Conservation (phyloP, 2,888 invertebrate species). For the Oegoconia quadripuncta region DNA sequence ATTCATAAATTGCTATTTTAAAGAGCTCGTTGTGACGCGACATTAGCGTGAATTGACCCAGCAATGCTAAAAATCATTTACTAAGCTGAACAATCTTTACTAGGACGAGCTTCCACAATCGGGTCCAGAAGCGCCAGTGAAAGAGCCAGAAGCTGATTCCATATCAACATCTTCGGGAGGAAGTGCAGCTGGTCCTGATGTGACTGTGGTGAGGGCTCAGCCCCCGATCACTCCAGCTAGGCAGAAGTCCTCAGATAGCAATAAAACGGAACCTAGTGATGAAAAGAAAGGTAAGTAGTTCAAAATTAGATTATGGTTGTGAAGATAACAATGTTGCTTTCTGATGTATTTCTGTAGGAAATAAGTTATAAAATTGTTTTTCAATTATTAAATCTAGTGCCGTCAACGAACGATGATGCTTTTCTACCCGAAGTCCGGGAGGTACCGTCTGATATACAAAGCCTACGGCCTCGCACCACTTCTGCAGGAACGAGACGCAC, state of each 20-base stretch:
- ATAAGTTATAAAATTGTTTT: too few relatives aligned
- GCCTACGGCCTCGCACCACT: slow-evolving; percentile 59
- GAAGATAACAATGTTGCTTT: too few relatives aligned
- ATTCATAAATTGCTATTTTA: too few relatives aligned
- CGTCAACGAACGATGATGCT: slow-evolving; percentile 64
- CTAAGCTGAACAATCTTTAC: too few relatives aligned
- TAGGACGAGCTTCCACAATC: slow-evolving; percentile 69
- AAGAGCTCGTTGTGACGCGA: too few relatives aligned
- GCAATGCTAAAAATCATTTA: too few relatives aligned
- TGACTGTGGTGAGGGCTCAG: slow-evolving; percentile 57
- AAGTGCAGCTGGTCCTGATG: slow-evolving; percentile 60
- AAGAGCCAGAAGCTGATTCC: slow-evolving; percentile 55
- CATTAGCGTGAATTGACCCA: too few relatives aligned
- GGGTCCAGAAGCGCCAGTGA: slow-evolving; percentile 56
- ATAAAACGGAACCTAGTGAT: slow-evolving; percentile 68
- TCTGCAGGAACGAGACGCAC: slow-evolving; percentile 70
- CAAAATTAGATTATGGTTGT: too few relatives aligned
- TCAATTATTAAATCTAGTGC: too few relatives aligned
- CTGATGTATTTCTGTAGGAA: too few relatives aligned
- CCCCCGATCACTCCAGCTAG: slow-evolving; percentile 52
- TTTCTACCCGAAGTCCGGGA: slow-evolving; percentile 66
- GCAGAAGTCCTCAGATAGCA: slow-evolving; percentile 79
- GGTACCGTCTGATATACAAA: slow-evolving; percentile 49
- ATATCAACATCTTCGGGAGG: slow-evolving; percentile 60
- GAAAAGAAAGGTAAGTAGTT: slow-evolving; percentile 68